phyloP scores from a whole-genome alignment of 2,888 invertebrate genomes.

The Volucella zonaria region DNA sequence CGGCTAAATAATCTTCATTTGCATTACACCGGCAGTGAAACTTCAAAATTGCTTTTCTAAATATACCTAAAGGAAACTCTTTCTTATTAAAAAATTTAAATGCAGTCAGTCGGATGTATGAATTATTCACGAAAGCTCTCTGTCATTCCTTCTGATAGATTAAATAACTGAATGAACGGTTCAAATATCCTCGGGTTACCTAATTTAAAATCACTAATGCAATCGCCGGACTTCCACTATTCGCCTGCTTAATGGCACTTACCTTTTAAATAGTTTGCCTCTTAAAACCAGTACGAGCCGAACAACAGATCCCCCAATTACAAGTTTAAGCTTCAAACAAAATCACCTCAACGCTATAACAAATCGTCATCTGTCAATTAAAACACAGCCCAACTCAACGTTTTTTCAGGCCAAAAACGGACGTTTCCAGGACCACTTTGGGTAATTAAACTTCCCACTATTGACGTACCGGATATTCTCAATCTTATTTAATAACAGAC shows the following conservation, averaged over 20 bases:
- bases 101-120: too few species aligned
- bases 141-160: too few species aligned
- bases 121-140: too few species aligned
- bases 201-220: too few species aligned
- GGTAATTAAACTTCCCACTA: conserved; percentile 58
- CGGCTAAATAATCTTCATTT: too few species aligned
- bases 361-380: conserved; percentile 36
- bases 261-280: conserved; percentile 29
- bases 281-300: background rate
- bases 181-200: too few species aligned
- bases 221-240: too few species aligned
- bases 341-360: conserved; percentile 8
- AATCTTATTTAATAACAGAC: conserved; percentile 58
- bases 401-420: background rate
- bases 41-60: too few species aligned
- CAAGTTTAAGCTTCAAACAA: conserved; percentile 14
- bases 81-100: too few species aligned
- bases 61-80: too few species aligned
- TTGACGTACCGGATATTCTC: conserved; percentile 34
- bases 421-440: conserved; percentile 43
- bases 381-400: background rate
- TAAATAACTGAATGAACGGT: too few species aligned
- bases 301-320: conserved; percentile 15
- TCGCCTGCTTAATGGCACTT: conserved; percentile 13
- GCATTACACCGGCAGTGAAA: too few species aligned